These are phyloP conservation scores for Peromyscus attwateri DNA, from an alignment of 2,797 vertebrate species.

Conservation along the genomic window DNA sequence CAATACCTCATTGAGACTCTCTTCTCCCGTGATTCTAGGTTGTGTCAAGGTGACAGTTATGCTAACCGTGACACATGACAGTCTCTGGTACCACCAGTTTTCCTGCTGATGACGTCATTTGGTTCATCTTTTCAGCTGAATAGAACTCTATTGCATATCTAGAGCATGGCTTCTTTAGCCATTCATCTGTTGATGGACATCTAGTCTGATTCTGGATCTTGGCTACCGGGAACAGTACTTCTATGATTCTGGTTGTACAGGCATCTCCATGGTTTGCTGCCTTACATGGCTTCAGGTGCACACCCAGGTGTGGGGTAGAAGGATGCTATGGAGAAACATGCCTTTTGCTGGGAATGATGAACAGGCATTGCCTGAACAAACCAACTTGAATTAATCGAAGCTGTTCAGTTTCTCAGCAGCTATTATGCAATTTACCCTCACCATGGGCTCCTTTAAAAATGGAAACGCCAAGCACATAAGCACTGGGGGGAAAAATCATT, in stretches of 20 bases:
- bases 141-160: neutral
- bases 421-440: conserved; percentile 56
- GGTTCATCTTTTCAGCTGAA: neutral
- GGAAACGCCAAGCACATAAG: conserved; percentile 34
- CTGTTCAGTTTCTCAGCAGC: conserved; percentile 62
- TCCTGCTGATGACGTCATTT: neutral
- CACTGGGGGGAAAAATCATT: conserved; percentile 25
- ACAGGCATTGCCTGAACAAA: conserved; percentile 14
- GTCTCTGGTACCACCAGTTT: neutral
- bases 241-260: neutral
- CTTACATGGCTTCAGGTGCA: neutral
- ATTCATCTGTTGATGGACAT: neutral
- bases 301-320: neutral
- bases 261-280: neutral
- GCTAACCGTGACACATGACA: neutral
- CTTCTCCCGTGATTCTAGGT: neutral
- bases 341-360: neutral
- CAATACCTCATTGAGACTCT: neutral
- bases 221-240: neutral
- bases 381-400: conserved; percentile 55
- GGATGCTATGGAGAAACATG: neutral
- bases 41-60: neutral
- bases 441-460: conserved; percentile 61
- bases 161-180: neutral
- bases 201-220: neutral